phyloP scores from a whole-genome alignment of 53 echinoderm and acorn worm species.

The Antedon mediterranea region DNA sequence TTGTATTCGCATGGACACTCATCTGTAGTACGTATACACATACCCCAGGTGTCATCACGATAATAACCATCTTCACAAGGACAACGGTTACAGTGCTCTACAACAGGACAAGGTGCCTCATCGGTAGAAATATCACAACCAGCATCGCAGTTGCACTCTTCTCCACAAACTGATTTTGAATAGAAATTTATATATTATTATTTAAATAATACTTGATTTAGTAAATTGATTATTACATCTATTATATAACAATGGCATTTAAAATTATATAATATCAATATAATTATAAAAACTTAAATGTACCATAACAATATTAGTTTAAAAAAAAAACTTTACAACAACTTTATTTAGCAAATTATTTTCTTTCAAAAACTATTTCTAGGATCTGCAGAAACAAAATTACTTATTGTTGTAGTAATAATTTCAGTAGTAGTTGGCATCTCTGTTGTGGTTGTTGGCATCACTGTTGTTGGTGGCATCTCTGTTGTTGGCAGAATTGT shows the following conservation, averaged over 20 bases:
- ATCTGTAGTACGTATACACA: neutral
- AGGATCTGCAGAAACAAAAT: too few relatives aligned
- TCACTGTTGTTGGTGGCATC: neutral
- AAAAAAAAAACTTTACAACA: too few relatives aligned
- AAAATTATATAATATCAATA: too few relatives aligned
- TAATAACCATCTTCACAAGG: neutral
- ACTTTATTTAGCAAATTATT: too few relatives aligned
- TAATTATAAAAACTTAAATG: too few relatives aligned
- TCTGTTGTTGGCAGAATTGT: neutral
- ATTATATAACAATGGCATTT: too few relatives aligned
- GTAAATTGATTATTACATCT: too few relatives aligned
- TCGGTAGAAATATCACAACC: neutral
- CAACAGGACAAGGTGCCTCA: neutral
- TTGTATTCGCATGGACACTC: neutral
- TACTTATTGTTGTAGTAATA: too few relatives aligned
- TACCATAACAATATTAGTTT: too few relatives aligned
- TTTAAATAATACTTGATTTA: too few relatives aligned
- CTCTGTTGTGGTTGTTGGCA: neutral
- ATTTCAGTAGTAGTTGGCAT: neutral
- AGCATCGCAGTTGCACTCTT: neutral
- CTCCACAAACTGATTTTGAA: neutral
- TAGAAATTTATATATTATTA: too few relatives aligned
- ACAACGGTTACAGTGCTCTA: neutral
- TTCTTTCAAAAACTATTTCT: too few relatives aligned
- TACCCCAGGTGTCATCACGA: neutral